Evolutionary conservation across 2,113 vertebrate species (phyloP).

Genomic region (Falco punctatus): DNA sequence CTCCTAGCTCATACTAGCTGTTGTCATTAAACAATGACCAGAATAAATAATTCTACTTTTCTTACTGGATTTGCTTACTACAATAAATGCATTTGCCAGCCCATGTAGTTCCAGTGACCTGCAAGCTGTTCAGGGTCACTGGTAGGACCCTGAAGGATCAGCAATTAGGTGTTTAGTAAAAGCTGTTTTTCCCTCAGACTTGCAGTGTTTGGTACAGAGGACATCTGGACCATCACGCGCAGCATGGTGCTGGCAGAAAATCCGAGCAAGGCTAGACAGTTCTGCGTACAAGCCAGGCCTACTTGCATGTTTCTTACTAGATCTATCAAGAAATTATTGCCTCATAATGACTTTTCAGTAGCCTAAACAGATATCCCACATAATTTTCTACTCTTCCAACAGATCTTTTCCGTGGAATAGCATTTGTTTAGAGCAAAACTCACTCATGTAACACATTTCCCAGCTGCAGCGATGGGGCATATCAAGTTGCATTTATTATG

Average conservation of each 20-base stretch:
- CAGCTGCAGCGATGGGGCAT: background rate
- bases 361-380: background rate
- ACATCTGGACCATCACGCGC: background rate
- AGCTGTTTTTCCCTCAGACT: background rate
- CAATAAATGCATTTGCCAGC: background rate
- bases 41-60: background rate
- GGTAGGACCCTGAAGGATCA: background rate
- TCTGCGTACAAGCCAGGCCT: background rate
- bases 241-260: background rate
- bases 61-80: background rate
- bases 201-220: background rate
- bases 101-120: background rate
- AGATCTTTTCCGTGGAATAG: background rate
- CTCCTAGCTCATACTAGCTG: background rate
- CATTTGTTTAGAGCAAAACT: background rate
- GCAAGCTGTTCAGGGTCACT: background rate
- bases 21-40: background rate
- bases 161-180: background rate
- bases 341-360: background rate
- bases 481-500: background rate
- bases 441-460: background rate
- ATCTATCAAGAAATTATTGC: background rate
- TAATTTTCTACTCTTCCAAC: background rate
- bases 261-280: background rate
- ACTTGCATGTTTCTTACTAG: background rate